These are phyloP conservation scores for Haplochromis burtoni DNA, from an alignment of 2,113 vertebrate species.

Conservation along the genomic window DNA sequence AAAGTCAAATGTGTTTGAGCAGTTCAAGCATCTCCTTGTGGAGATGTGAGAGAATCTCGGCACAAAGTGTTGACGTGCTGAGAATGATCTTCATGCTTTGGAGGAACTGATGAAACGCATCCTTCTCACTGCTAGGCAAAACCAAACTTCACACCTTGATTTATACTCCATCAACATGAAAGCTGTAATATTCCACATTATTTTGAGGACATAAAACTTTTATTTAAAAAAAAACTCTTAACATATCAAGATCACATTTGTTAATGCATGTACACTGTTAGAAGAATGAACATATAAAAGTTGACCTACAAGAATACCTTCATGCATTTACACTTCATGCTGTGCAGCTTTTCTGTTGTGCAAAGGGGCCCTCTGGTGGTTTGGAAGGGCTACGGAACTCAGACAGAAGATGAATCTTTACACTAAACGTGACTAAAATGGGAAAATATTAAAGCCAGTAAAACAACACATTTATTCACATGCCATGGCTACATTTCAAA, in stretches of 20 bases:
- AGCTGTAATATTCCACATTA: background rate
- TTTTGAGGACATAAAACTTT: background rate
- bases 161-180: background rate
- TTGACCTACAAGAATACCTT: background rate
- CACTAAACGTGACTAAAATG: background rate
- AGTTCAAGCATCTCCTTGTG: background rate
- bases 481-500: background rate
- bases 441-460: background rate
- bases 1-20: background rate
- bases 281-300: background rate
- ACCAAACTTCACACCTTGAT: background rate
- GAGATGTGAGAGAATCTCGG: background rate
- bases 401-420: background rate
- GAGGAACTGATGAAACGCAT: background rate
- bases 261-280: background rate
- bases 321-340: background rate
- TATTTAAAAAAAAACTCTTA: background rate
- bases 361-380: constrained; percentile 19
- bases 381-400: background rate
- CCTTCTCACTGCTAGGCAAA: background rate
- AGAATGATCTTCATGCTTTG: background rate
- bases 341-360: background rate
- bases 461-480: background rate
- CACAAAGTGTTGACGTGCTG: background rate
- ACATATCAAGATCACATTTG: background rate